Evolutionary conservation across 1,140 invertebrate species (phyloP), one percentile per base, ranked within the genome.

Genomic region (Chironomus striatipennis): DNA sequence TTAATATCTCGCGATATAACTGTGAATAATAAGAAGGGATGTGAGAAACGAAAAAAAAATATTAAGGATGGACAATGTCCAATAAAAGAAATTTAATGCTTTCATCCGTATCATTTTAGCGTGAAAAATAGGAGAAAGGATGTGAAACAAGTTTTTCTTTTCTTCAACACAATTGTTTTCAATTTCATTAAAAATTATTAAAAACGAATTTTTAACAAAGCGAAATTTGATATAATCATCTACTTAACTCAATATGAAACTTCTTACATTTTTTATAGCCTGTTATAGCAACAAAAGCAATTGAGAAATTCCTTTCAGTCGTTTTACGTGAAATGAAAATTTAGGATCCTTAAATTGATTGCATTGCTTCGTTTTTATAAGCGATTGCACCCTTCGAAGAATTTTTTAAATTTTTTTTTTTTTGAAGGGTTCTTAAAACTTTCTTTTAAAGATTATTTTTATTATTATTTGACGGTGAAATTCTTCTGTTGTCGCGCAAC

Each of bases 71-170:
- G 47, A 57, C 47, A 57, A 57, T 57, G 47, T 12, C 47, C 47
- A 57, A n/a, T 12, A n/a, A 12, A n/a, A 12, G 47, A 57, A 57
- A 57, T 57, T 57, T 57, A 57, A 57, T 57, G 47, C 47, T 57
- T 57, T 57, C 47, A 12, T 57, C 47, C 47, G 9, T 10, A 12
- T 10, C 9, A 57, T 57, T 34, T 34, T 34, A 34, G 24, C 24
- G 24, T 34, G 24, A 34, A 34, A 34, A 34, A 34, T n/a, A 34
- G 24, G 24, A 34, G 9, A 57, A 57, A 57, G 47, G 47, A 57
- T 57, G 47, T n/a, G n/a, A 57, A 57, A 57, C 47, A 57, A 57
- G 47, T 57, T 57, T 57, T 57, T 57, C 7, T 57, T 57, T 57
- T 57, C 1, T 34, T 34, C 24, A 34, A 34, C 24, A 34, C 24